Percentiles rank a stretch among this genome's conserved stretches.
These are phyloP conservation scores for Probosciger aterrimus DNA, from an alignment of 2,113 vertebrate species.

Conservation along the genomic window DNA sequence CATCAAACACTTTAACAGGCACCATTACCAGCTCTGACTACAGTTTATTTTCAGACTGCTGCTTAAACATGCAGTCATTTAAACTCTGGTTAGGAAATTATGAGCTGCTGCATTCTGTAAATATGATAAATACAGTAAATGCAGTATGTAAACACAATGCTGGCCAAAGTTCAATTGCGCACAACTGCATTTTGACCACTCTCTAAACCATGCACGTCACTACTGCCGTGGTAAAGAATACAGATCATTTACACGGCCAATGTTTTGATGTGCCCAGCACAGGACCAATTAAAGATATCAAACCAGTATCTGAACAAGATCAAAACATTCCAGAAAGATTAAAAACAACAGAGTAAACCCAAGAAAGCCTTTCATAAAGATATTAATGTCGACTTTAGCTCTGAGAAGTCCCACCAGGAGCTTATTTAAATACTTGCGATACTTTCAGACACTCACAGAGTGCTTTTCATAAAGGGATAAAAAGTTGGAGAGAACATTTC, in stretches of 20 bases:
- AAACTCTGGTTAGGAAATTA: not conserved
- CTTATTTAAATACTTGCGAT: constrained; percentile 30
- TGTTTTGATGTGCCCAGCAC: not conserved
- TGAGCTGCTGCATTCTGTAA: not conserved
- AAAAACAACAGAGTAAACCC: not conserved
- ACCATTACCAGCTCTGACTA: not conserved
- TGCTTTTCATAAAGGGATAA: constrained; percentile 17
- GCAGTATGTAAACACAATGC: not conserved
- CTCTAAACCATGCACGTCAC: not conserved
- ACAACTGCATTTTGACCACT: not conserved
- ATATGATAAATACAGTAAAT: not conserved
- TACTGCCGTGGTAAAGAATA: rapidly evolving
- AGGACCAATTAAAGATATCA: not conserved
- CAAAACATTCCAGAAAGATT: not conserved
- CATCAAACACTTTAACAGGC: not conserved
- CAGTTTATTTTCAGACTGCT: not conserved
- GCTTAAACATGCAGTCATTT: not conserved
- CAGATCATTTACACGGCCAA: rapidly evolving
- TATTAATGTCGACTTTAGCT: not conserved
- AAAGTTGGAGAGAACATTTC: constrained; percentile 33
- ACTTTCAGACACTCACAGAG: not conserved
- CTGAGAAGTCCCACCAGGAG: not conserved
- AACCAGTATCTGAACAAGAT: not conserved
- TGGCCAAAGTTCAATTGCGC: not conserved
- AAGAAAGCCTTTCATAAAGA: not conserved